These are phyloP conservation scores for Paralichthys olivaceus DNA, from an alignment of 2,113 vertebrate genomes.

Conservation along the genomic window DNA sequence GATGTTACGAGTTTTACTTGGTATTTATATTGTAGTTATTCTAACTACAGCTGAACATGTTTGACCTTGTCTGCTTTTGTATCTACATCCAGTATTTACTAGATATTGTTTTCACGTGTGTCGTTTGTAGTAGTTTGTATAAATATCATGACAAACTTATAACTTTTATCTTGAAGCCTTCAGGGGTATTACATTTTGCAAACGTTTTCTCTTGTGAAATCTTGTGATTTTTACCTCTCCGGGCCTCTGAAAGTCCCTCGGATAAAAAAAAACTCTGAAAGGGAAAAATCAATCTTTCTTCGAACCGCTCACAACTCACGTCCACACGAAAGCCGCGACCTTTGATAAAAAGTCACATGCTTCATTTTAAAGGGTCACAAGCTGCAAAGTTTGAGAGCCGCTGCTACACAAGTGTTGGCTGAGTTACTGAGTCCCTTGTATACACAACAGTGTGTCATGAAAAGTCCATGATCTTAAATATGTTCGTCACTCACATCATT, in stretches of 20 bases:
- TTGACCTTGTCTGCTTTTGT: no score
- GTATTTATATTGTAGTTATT: no score
- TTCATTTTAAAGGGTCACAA: conserved; percentile 6
- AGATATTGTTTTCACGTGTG: no score
- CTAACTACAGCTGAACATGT: no score
- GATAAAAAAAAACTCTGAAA: not conserved
- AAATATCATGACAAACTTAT: no score
- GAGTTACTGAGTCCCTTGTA: not conserved
- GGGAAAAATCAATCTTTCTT: conserved; percentile 3
- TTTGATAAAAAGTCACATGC: not conserved
- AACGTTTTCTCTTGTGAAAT: not conserved
- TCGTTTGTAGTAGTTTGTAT: no score
- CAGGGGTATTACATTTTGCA: not conserved
- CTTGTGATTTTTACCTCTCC: not conserved
- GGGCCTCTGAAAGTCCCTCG: not conserved
- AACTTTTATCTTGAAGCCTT: not conserved
- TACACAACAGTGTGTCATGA: no score
- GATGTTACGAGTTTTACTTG: no score
- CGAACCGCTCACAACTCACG: not conserved
- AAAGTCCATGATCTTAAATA: not conserved
- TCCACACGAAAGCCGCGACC: not conserved
- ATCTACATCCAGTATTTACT: no score
- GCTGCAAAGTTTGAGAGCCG: not conserved
- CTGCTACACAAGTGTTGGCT: no score
- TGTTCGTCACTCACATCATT: not conserved